These are phyloP conservation scores for Gavia stellata DNA, from an alignment of 2,113 vertebrate species.

Conservation along the genomic window DNA sequence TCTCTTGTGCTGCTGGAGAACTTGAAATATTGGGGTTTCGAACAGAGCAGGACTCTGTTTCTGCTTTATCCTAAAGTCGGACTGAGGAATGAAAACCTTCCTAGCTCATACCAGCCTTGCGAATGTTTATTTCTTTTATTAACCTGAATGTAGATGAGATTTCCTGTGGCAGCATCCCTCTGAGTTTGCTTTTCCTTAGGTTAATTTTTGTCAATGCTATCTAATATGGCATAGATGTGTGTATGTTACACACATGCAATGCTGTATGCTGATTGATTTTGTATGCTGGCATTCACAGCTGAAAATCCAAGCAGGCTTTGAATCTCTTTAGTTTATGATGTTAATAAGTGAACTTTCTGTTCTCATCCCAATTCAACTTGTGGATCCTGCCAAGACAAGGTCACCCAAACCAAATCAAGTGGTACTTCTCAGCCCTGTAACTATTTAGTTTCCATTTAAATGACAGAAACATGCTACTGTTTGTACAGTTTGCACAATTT, in stretches of 20 bases:
- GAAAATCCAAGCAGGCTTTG: not conserved
- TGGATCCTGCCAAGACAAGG: not conserved
- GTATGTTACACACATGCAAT: not conserved
- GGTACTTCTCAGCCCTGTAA: not conserved
- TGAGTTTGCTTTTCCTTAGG: not conserved
- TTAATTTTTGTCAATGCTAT: not conserved
- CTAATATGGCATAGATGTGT: not conserved
- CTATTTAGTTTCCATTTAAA: not conserved
- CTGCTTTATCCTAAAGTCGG: conserved; percentile 14
- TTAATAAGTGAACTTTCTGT: not conserved
- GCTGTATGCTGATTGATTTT: not conserved
- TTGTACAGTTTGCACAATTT: not conserved
- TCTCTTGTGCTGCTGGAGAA: not conserved
- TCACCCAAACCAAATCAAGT: not conserved
- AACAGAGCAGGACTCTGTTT: not conserved
- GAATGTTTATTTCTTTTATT: not conserved
- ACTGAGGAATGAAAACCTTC: not conserved
- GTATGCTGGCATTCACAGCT: not conserved
- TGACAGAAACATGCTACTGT: not conserved
- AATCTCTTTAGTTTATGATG: not conserved
- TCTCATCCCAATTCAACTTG: not conserved
- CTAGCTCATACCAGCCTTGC: not conserved
- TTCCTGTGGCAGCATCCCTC: not conserved
- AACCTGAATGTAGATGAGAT: not conserved
- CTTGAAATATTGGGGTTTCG: not conserved